These are phyloP conservation scores for Opisthocomus hoazin DNA, from an alignment of 2,113 vertebrate species.

Conservation along the genomic window DNA sequence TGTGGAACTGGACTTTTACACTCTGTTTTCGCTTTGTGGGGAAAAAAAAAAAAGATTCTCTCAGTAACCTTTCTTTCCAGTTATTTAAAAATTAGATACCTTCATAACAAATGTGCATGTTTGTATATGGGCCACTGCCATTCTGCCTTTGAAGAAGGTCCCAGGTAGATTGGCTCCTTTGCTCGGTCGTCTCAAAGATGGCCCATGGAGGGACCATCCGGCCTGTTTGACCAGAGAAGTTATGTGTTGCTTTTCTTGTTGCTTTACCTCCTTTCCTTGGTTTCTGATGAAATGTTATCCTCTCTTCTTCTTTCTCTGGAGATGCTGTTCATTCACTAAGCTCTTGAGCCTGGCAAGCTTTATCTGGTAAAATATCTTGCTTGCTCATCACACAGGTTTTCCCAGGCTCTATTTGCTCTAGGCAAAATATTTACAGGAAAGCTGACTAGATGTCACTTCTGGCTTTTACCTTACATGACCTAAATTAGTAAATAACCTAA, in stretches of 20 bases:
- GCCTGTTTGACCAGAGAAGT: background rate
- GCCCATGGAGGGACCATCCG: background rate
- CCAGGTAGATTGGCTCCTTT: background rate
- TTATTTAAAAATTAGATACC: background rate
- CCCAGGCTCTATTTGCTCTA: background rate
- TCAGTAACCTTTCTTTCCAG: background rate
- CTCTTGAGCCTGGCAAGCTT: background rate
- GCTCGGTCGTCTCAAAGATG: background rate
- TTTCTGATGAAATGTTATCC: background rate
- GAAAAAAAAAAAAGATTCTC: background rate
- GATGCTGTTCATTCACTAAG: background rate
- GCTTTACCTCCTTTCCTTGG: background rate
- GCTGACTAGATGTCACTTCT: background rate
- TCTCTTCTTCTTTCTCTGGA: background rate
- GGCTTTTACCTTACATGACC: constrained; percentile 20
- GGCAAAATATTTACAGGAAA: constrained; percentile 8
- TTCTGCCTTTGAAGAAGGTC: background rate
- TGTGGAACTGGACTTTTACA: background rate
- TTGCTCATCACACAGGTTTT: background rate
- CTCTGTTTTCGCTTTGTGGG: background rate
- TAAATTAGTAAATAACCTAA: constrained; percentile 32
- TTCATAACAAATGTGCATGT: background rate
- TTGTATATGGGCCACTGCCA: background rate
- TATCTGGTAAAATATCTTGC: background rate
- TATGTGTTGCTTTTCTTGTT: background rate